Conservation (phyloP, 2,797 vertebrate species). For the Toxotes lorentzi region DNA sequence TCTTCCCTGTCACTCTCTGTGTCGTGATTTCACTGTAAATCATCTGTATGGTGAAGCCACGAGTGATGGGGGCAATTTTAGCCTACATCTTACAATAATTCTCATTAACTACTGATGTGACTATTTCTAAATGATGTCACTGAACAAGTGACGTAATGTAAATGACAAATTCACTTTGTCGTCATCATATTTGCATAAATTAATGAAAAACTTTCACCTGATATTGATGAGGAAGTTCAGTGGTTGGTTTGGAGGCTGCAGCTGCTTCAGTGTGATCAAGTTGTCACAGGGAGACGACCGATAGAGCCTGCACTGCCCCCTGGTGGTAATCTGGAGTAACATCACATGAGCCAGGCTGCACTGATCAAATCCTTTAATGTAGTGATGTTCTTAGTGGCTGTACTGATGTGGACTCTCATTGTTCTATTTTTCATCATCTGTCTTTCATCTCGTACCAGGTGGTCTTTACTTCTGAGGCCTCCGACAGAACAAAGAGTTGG, state of each 20-base stretch:
- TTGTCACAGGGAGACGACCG: neutral
- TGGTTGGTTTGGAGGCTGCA: neutral
- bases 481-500: neutral
- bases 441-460: neutral
- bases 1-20: neutral
- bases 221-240: neutral
- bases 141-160: no score
- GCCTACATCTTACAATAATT: no score
- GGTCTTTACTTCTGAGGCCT: neutral
- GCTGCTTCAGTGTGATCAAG: neutral
- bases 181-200: neutral
- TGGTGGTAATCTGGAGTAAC: constrained; percentile 55
- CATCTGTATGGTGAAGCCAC: neutral
- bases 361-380: neutral
- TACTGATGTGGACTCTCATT: neutral
- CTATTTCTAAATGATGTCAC: no score
- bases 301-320: constrained; percentile 69
- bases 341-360: neutral
- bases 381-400: neutral
- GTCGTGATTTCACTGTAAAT: neutral
- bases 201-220: neutral
- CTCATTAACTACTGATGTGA: no score
- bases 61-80: no score
- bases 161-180: neutral
- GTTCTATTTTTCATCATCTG: no score